These are phyloP conservation scores for Amazona guildingii DNA, from an alignment of 2,113 vertebrate species.

Conservation along the genomic window DNA sequence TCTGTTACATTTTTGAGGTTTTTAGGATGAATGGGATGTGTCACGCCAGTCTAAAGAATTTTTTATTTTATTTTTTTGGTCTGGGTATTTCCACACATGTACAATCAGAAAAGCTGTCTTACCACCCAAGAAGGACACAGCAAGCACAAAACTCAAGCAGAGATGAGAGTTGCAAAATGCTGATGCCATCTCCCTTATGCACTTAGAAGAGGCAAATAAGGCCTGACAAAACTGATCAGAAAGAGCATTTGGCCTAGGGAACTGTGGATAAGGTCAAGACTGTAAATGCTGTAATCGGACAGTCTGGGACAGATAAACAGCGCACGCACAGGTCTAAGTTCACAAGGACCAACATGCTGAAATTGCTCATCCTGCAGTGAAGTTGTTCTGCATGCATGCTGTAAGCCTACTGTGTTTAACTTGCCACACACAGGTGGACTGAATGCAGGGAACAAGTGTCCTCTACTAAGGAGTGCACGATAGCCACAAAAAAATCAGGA, in stretches of 20 bases:
- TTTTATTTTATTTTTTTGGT: neutral
- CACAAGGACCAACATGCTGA: neutral
- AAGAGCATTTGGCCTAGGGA: neutral
- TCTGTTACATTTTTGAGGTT: neutral
- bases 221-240: neutral
- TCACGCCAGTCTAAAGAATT: neutral
- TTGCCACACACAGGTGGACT: neutral
- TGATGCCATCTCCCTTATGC: neutral
- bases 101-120: neutral
- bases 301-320: neutral
- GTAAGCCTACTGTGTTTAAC: neutral
- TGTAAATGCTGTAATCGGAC: neutral
- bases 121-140: neutral
- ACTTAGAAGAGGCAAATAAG: neutral
- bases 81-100: neutral
- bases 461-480: neutral
- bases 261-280: neutral
- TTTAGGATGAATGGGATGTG: neutral
- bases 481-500: neutral
- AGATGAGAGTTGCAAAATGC: neutral
- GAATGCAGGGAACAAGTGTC: neutral
- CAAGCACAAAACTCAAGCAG: neutral
- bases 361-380: neutral
- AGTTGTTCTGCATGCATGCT: neutral
- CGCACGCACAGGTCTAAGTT: neutral